phyloP scores from a whole-genome alignment of 2,113 vertebrate genomes.

The Notiomystis cincta region DNA sequence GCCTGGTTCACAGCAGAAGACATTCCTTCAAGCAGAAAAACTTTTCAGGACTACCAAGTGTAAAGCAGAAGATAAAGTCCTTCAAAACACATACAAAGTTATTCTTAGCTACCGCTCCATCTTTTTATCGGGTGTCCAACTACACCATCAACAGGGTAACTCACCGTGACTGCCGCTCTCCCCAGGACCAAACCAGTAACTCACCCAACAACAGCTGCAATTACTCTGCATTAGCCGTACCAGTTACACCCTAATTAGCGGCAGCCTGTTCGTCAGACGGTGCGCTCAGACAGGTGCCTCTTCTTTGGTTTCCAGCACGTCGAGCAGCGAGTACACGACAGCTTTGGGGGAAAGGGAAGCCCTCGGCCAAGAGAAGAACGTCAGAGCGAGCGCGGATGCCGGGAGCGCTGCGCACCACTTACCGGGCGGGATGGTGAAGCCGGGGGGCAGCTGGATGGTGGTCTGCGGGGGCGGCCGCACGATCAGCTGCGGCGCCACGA shows the following conservation, averaged over 20 bases:
- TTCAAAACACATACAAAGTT: accelerated
- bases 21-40: neutral
- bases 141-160: accelerated
- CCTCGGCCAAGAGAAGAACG: neutral
- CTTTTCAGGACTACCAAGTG: neutral
- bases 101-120: neutral
- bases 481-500: conserved; percentile 83
- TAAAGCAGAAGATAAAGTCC: neutral
- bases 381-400: neutral
- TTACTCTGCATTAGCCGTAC: neutral
- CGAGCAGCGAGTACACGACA: neutral
- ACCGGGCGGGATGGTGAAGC: conserved; percentile 87
- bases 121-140: neutral
- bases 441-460: conserved; percentile 85
- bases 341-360: neutral
- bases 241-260: neutral
- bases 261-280: neutral
- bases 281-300: neutral
- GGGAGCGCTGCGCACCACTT: conserved; percentile 30
- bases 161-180: neutral
- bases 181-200: neutral
- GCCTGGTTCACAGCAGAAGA: neutral
- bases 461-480: conserved; percentile 84
- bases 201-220: neutral
- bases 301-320: neutral